Evolutionary conservation across 1,140 invertebrate genomes (phyloP).

Genomic region (Drosophila melanica): DNA sequence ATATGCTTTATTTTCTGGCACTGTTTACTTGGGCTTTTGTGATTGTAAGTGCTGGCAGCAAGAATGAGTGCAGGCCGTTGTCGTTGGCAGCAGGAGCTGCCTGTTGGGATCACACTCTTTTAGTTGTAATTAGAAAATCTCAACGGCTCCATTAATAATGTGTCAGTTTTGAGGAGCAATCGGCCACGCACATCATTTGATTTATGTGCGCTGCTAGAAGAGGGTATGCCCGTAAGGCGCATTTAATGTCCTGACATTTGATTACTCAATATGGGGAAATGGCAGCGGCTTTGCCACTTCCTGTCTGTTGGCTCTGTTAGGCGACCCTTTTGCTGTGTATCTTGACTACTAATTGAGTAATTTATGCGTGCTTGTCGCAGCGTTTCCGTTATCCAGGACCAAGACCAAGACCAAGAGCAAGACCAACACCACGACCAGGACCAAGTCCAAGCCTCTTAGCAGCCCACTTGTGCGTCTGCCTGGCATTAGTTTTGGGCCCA

Average conservation of each 20-base stretch:
- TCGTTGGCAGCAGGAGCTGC: not conserved
- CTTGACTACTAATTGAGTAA: slow-evolving; percentile 78
- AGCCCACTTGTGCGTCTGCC: slow-evolving; percentile 16
- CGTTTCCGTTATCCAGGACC: slow-evolving; percentile 53
- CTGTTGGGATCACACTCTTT: not conserved
- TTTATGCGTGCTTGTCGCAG: slow-evolving; percentile 75
- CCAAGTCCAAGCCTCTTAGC: not conserved
- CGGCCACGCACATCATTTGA: slow-evolving; percentile 27
- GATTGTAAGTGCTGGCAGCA: slow-evolving; percentile 8
- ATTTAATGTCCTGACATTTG: slow-evolving; percentile 69
- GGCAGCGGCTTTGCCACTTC: slow-evolving; percentile 56
- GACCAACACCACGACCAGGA: not conserved
- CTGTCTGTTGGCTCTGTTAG: slow-evolving; percentile 48
- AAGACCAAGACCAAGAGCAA: not conserved
- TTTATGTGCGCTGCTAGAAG: slow-evolving; percentile 28
- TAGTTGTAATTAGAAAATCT: slow-evolving; percentile 57
- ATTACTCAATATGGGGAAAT: slow-evolving; percentile 64
- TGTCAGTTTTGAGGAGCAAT: slow-evolving; percentile 36
- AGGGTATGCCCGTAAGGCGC: slow-evolving; percentile 6
- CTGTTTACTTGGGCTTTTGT: slow-evolving; percentile 28
- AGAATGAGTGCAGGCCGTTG: not conserved
- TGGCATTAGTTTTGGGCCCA: slow-evolving; percentile 14
- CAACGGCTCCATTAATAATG: slow-evolving; percentile 44
- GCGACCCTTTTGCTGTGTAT: slow-evolving; percentile 50
- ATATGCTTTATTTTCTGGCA: slow-evolving; percentile 34